A percentile compares a stretch with the other conserved stretches of the same genome.
Evolutionary conservation across 2,113 vertebrate genomes (phyloP).

Genomic region (Speoplatyrhinus poulsoni): DNA sequence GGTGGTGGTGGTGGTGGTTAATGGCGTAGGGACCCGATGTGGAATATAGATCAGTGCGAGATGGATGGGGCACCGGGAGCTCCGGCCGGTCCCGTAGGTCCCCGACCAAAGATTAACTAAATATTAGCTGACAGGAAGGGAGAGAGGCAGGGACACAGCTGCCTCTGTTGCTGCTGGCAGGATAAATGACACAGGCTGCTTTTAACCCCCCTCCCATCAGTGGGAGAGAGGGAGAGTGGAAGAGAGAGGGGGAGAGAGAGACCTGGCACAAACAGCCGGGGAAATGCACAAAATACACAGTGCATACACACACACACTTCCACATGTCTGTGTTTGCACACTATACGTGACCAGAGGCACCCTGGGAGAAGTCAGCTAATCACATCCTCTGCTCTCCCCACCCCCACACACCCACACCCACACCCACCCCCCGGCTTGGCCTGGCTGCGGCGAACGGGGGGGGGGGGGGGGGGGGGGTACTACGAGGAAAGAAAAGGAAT

Average conservation of each 20-base stretch:
- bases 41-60: constrained; percentile 81
- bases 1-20: constrained; percentile 63
- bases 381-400: constrained; percentile 65
- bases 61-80: constrained; percentile 79
- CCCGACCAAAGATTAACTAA: constrained; percentile 84
- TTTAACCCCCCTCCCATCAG: constrained; percentile 64
- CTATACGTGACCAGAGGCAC: constrained; percentile 57
- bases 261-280: constrained; percentile 52
- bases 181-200: constrained; percentile 67
- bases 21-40: constrained; percentile 74
- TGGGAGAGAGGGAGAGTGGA: neutral
- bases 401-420: no score
- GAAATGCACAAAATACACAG: constrained; percentile 39
- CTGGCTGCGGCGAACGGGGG: constrained; percentile 61
- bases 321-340: constrained; percentile 11
- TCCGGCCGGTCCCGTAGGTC: constrained; percentile 77
- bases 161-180: constrained; percentile 69
- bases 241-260: constrained; percentile 19
- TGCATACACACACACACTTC: constrained; percentile 28
- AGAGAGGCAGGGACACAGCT: constrained; percentile 71
- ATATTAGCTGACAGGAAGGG: constrained; percentile 82
- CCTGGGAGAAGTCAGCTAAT: constrained; percentile 72
- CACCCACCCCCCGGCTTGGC: constrained; percentile 11
- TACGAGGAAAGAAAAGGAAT: constrained; percentile 57
- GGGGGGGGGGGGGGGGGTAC: constrained; percentile 37